These are phyloP conservation scores for Nomada ferruginata DNA, from an alignment of 2,888 invertebrate species.

Conservation along the genomic window DNA sequence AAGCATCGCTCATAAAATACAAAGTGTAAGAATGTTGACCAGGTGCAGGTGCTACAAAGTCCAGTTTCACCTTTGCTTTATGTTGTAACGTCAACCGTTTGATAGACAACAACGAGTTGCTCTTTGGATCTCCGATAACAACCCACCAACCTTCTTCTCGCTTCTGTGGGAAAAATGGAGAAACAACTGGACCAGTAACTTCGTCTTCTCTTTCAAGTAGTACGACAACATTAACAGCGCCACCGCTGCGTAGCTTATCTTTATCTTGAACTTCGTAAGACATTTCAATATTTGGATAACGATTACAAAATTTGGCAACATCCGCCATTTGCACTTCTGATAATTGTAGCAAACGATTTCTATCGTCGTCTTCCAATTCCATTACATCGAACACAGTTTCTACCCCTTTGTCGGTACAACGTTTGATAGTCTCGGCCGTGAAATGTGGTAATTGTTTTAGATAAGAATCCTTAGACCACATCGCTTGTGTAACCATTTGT, in stretches of 20 bases:
- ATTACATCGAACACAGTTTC: conserved; percentile 98
- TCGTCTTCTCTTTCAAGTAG: conserved; percentile 98
- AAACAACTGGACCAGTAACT: conserved; percentile 97
- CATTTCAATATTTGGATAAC: conserved; percentile 99
- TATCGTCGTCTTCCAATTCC: conserved; percentile 96
- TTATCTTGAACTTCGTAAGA: conserved; percentile 95
- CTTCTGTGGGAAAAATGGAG: conserved; percentile 98
- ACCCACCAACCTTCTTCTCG: conserved; percentile 99
- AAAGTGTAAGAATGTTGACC: conserved; percentile 96
- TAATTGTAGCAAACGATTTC: conserved; percentile 91
- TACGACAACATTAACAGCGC: conserved; percentile 95
- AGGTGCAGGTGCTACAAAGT: conserved; percentile 96
- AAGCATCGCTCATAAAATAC: conserved; percentile 99
- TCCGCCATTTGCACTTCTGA: conserved; percentile 97
- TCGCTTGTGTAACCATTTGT: conserved; percentile 99
- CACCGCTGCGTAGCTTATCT: conserved; percentile 90
- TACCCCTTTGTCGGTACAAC: conserved; percentile 95
- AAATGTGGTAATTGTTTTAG: conserved; percentile 99
- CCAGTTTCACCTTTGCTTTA: conserved; percentile 93
- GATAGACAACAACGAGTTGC: conserved; percentile 97
- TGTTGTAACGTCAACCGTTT: conserved; percentile 98
- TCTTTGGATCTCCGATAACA: conserved; percentile 98
- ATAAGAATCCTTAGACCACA: conserved; percentile 99
- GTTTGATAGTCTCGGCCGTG: conserved; percentile 93
- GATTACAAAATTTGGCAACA: conserved; percentile 98